phyloP scores from a whole-genome alignment of 2,113 vertebrate genomes.

The Dipodomys merriami region DNA sequence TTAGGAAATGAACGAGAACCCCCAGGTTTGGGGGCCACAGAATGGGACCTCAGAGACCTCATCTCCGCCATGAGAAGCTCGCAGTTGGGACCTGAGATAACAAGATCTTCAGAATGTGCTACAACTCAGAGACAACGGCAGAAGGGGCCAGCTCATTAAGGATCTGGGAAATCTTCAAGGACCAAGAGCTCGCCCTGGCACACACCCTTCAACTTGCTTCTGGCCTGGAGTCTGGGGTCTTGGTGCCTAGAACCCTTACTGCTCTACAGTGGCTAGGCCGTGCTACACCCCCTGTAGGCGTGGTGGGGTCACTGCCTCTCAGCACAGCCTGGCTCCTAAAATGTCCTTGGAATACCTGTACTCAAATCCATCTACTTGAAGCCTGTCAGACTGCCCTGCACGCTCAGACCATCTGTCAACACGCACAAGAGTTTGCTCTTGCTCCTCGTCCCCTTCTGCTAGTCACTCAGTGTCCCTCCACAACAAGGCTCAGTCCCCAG shows the following conservation, averaged over 20 bases:
- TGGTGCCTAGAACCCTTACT: fast-evolving
- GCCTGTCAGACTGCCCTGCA: not conserved
- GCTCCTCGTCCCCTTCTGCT: not conserved
- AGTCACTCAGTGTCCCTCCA: fast-evolving
- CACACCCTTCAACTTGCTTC: fast-evolving
- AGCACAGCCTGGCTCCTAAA: fast-evolving
- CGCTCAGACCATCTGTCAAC: too few species aligned
- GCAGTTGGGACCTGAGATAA: fast-evolving
- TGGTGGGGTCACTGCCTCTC: not conserved
- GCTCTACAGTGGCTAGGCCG: not conserved
- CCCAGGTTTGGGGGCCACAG: not conserved
- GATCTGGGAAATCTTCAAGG: not conserved
- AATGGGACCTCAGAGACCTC: not conserved
- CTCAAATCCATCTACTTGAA: not conserved
- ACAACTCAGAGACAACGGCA: not conserved
- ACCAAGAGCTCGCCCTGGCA: not conserved
- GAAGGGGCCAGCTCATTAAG: fast-evolving
- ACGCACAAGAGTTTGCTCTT: too few species aligned
- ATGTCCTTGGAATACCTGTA: not conserved
- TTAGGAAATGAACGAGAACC: not conserved
- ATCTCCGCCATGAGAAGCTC: fast-evolving
- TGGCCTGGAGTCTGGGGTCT: fast-evolving
- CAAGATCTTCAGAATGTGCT: not conserved
- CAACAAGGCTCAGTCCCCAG: not conserved
- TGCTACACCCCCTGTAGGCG: not conserved